Conservation (phyloP, 2,888 invertebrate genomes). For the Leptinotarsa peninsularis region DNA sequence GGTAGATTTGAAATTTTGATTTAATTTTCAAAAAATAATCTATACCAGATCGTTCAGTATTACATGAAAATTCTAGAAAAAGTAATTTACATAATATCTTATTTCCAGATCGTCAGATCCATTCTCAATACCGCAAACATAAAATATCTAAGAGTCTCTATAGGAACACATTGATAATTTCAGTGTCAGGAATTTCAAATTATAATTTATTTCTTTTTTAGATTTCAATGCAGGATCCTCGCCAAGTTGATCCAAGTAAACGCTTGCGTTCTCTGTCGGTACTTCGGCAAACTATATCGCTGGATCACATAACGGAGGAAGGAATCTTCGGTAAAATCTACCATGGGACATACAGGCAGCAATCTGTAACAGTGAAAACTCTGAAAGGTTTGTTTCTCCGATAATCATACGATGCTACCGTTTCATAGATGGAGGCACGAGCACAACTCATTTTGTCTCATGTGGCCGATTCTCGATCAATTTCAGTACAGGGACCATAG, state of each 20-base stretch:
- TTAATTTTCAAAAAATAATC: no score
- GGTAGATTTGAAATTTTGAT: no score
- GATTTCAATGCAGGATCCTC: conserved; percentile 59
- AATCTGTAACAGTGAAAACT: conserved; percentile 88
- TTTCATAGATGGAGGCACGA: conserved; percentile 4
- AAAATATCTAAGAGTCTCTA: no score
- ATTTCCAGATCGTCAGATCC: no score
- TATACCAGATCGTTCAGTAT: no score
- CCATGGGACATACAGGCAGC: conserved; percentile 77
- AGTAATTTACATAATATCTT: no score
- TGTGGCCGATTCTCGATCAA: no score
- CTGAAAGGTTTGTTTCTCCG: conserved; percentile 77
- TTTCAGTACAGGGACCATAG: no score
- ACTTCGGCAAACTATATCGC: conserved; percentile 72
- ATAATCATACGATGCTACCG: background rate
- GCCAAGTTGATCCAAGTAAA: conserved; percentile 69
- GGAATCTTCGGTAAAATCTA: conserved; percentile 92
- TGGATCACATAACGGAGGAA: conserved; percentile 76
- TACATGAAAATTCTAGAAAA: no score
- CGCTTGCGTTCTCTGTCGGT: conserved; percentile 73
- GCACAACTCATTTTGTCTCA: no score
- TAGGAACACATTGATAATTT: background rate
- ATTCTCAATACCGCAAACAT: no score
- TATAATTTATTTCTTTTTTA: conserved; percentile 37
- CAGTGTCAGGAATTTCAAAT: background rate